Conservation (phyloP, 2,797 vertebrate genomes). For the Bufotes viridis region DNA sequence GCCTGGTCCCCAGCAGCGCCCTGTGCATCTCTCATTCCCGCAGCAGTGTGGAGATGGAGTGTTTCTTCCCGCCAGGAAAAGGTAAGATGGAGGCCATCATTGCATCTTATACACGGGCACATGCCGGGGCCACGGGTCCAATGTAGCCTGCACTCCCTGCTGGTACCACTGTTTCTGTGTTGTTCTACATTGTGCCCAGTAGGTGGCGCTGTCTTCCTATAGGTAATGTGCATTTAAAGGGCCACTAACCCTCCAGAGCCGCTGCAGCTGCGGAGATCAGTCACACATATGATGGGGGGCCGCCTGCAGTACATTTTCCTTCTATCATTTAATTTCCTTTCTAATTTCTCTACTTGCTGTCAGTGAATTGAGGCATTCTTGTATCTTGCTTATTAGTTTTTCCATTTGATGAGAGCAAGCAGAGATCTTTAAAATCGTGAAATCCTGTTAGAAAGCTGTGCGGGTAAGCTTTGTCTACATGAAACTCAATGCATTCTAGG, state of each 20-base stretch:
- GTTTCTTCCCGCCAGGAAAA: conserved; percentile 88
- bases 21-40: conserved; percentile 95
- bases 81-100: conserved; percentile 71
- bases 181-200: neutral
- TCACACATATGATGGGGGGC: neutral
- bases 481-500: too few relatives aligned
- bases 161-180: neutral
- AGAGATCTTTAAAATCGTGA: neutral
- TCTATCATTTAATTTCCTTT: neutral
- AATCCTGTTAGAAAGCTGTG: neutral
- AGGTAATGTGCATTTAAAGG: neutral
- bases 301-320: neutral
- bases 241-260: neutral
- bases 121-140: neutral
- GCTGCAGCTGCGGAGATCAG: too few relatives aligned
- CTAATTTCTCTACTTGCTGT: neutral
- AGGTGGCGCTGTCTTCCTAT: conserved; percentile 11
- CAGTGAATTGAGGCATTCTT: neutral
- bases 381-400: neutral
- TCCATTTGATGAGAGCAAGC: neutral
- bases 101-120: neutral
- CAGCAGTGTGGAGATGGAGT: conserved; percentile 94
- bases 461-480: too few relatives aligned
- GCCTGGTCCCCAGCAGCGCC: conserved; percentile 89
- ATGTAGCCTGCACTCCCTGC: neutral